Conservation (phyloP, 1,140 invertebrate species). For the Calephelis virginiensis region DNA sequence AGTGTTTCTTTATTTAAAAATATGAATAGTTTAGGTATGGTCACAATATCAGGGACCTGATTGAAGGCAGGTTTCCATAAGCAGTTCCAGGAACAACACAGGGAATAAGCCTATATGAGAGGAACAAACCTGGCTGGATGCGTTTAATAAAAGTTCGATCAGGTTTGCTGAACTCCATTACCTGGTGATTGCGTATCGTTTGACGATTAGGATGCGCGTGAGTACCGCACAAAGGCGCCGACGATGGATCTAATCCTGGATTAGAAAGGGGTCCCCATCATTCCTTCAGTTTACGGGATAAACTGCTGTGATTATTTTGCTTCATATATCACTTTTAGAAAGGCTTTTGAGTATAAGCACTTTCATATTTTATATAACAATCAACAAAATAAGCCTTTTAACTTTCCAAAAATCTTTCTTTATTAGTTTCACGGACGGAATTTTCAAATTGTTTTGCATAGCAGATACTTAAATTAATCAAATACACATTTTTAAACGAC, state of each 20-base stretch:
- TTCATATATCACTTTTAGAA: neutral
- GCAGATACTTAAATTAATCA: too few species aligned
- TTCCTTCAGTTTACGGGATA: conserved; percentile 5
- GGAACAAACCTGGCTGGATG: conserved; percentile 4
- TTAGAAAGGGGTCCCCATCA: conserved; percentile 27
- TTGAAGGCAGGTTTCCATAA: neutral
- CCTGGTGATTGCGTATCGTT: conserved; percentile 48
- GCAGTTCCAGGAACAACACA: neutral
- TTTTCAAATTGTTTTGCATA: too few species aligned
- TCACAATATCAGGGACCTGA: too few species aligned
- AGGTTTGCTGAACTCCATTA: conserved; percentile 35
- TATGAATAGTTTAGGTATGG: too few species aligned
- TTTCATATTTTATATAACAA: too few species aligned
- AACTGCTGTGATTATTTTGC: neutral
- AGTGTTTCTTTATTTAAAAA: too few species aligned
- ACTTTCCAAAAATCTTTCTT: too few species aligned
- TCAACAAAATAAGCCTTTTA: too few species aligned
- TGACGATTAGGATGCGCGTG: conserved; percentile 54
- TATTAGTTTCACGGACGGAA: too few species aligned
- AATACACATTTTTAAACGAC: too few species aligned
- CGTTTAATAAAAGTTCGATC: conserved; percentile 23
- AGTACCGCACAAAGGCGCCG: conserved; percentile 50
- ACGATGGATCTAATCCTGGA: conserved; percentile 36
- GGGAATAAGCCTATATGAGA: neutral
- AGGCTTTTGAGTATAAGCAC: too few species aligned